phyloP scores from a whole-genome alignment of 2,797 vertebrate species.

The Eleutherodactylus coqui region DNA sequence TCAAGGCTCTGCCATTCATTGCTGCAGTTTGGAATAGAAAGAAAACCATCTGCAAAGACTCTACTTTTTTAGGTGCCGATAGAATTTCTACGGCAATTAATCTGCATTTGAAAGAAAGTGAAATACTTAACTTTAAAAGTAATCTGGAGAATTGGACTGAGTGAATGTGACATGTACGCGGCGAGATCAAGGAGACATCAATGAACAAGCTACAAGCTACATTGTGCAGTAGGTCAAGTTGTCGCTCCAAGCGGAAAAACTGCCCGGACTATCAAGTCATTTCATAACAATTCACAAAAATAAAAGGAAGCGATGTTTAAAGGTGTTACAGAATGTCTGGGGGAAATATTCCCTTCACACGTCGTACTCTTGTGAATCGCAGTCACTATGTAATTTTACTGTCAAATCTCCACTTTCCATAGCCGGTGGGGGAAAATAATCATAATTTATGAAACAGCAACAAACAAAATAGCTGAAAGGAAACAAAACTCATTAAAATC shows the following conservation, averaged over 20 bases:
- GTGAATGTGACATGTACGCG: not conserved
- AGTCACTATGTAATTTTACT: constrained; percentile 37
- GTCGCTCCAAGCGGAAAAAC: not conserved
- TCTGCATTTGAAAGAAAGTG: not conserved
- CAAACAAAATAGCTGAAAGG: not conserved
- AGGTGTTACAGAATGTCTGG: constrained; percentile 31
- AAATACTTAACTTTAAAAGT: not conserved
- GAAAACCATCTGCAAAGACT: not conserved
- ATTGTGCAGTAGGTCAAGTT: constrained; percentile 31
- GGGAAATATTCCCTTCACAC: constrained; percentile 21
- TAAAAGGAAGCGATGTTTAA: constrained; percentile 6
- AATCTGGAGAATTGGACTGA: not conserved
- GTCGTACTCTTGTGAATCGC: not conserved
- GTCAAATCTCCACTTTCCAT: constrained; percentile 23
- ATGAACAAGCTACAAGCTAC: not conserved
- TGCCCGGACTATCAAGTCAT: not conserved
- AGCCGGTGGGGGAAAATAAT: not conserved
- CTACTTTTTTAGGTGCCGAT: not conserved
- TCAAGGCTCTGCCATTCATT: not conserved
- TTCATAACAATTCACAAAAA: not conserved
- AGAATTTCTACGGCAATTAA: not conserved
- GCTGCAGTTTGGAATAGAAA: no score
- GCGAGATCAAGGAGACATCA: not conserved
- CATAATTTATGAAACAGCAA: constrained; percentile 7
- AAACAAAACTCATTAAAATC: constrained; percentile 2